These are phyloP conservation scores for Plectus sambesii DNA, from an alignment of 1,140 invertebrate genomes.

Conservation along the genomic window DNA sequence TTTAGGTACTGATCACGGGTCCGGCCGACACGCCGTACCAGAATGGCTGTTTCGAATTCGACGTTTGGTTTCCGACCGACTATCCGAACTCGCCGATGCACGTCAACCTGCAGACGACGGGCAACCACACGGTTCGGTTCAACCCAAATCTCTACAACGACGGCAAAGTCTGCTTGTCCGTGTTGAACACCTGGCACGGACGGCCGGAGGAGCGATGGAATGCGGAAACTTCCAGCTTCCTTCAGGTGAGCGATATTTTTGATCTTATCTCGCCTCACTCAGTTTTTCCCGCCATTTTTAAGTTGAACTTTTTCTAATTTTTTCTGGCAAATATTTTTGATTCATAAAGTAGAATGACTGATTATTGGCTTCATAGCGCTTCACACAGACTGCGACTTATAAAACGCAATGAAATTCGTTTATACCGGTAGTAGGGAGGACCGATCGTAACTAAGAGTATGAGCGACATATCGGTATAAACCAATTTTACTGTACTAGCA, in stretches of 20 bases:
- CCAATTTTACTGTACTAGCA: too few relatives aligned
- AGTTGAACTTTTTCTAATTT: neutral
- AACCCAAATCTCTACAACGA: constrained; percentile 96
- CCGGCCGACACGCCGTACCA: constrained; percentile 51
- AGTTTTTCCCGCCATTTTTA: neutral
- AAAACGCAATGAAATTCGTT: too few relatives aligned
- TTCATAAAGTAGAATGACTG: too few relatives aligned
- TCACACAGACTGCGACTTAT: too few relatives aligned
- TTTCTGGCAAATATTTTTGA: neutral
- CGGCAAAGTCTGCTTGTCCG: constrained; percentile 87
- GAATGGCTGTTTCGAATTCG: constrained; percentile 52
- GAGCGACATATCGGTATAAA: too few relatives aligned
- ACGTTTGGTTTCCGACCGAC: constrained; percentile 51
- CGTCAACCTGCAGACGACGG: constrained; percentile 85
- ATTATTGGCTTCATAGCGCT: too few relatives aligned
- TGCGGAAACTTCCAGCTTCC: constrained; percentile 82
- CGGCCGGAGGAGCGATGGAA: constrained; percentile 96
- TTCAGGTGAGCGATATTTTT: constrained; percentile 58
- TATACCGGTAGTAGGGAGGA: too few relatives aligned
- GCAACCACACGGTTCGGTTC: constrained; percentile 79
- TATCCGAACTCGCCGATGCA: constrained; percentile 54
- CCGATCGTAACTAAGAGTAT: too few relatives aligned
- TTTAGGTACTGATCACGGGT: constrained; percentile 70
- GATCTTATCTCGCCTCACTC: constrained; percentile 8
- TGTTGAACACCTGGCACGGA: constrained; percentile 91